phyloP scores from a whole-genome alignment of 2,888 invertebrate genomes.

The Apamea crenata region DNA sequence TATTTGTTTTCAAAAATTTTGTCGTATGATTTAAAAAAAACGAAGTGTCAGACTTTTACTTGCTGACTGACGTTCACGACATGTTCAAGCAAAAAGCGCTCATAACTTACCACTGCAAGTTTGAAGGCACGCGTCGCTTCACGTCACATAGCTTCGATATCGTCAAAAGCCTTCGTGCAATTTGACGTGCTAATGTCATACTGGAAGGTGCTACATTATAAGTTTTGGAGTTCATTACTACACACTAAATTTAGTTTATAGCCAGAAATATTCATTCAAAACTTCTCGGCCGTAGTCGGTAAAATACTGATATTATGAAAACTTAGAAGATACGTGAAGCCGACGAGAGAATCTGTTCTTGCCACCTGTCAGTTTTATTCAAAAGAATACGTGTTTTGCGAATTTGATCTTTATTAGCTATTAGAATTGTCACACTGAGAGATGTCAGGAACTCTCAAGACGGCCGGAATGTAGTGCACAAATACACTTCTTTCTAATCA shows the following conservation, averaged over 20 bases:
- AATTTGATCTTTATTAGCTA: background rate
- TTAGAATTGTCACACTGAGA: background rate
- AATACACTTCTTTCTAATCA: background rate
- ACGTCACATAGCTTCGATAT: background rate
- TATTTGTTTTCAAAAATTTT: background rate
- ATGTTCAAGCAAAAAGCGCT: background rate
- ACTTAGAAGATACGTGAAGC: too few relatives aligned
- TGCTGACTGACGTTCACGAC: background rate
- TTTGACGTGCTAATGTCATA: background rate
- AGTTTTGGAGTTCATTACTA: background rate
- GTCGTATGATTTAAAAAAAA: too few relatives aligned
- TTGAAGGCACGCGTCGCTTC: background rate
- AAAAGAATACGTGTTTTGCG: background rate
- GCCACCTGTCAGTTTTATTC: background rate
- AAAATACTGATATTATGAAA: background rate
- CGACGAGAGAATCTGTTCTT: background rate
- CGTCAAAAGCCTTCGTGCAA: slow-evolving; percentile 1
- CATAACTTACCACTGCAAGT: slow-evolving; percentile 3
- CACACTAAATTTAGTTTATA: too few relatives aligned
- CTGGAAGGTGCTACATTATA: slow-evolving; percentile 4
- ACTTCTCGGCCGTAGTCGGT: background rate
- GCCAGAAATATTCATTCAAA: background rate
- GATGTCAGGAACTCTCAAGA: background rate
- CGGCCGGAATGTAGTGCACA: background rate
- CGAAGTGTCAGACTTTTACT: background rate